Evolutionary conservation across 2,113 vertebrate species (phyloP).

Genomic region (Aegotheles bennettii): DNA sequence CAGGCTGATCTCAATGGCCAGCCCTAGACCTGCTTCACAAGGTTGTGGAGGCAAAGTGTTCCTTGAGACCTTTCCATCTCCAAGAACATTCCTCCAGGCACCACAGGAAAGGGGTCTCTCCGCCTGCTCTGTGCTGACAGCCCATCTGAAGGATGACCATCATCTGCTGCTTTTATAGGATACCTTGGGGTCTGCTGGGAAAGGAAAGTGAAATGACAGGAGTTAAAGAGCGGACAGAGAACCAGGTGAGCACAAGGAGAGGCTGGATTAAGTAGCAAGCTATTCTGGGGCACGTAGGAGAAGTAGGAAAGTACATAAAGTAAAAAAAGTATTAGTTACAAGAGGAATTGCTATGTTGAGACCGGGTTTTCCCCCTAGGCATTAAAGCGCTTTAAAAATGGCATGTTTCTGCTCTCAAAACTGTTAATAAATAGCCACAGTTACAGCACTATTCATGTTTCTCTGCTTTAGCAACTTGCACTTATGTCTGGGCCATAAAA

Average conservation of each 20-base stretch:
- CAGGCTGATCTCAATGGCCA: not conserved
- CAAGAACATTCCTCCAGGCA: not conserved
- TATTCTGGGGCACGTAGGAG: accelerated
- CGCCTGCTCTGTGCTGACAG: not conserved
- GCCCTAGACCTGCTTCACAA: not conserved
- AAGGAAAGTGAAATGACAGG: not conserved
- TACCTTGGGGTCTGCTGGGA: not conserved
- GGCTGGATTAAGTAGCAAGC: not conserved
- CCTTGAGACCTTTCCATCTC: not conserved
- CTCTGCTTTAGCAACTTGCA: not conserved
- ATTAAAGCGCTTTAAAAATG: not conserved
- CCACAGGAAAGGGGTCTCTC: accelerated
- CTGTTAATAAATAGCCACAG: not conserved
- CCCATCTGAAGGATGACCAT: not conserved
- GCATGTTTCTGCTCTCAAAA: not conserved
- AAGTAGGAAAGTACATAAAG: not conserved
- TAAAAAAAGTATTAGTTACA: not conserved
- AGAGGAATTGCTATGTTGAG: not conserved
- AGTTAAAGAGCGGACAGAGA: not conserved
- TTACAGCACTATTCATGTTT: not conserved
- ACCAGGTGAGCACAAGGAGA: not conserved
- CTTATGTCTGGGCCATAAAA: not conserved
- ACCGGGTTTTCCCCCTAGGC: not conserved
- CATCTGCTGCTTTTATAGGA: not conserved
- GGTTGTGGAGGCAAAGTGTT: not conserved